phyloP scores from a whole-genome alignment of 2,113 vertebrate species.

The Drymodes brunneopygia region DNA sequence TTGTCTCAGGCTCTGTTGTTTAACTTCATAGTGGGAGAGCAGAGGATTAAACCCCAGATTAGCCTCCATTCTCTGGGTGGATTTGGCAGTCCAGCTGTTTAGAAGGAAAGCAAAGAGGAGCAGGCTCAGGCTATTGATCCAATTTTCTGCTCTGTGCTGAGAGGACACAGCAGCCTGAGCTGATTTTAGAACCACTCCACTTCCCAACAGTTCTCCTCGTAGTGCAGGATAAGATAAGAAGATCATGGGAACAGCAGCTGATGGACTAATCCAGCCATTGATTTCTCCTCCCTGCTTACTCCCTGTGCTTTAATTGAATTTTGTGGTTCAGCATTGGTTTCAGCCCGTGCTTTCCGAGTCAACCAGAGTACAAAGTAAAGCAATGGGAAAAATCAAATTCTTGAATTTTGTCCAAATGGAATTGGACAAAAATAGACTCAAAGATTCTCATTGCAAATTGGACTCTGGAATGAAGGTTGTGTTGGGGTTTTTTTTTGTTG shows the following conservation, averaged over 20 bases:
- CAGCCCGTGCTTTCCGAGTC: constrained; percentile 65
- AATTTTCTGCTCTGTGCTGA: background rate
- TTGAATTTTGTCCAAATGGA: constrained; percentile 80
- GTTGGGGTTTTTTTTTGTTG: background rate
- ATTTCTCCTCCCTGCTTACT: constrained; percentile 59
- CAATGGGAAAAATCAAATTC: constrained; percentile 76
- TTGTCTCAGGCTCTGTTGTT: background rate
- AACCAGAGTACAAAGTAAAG: constrained; percentile 71
- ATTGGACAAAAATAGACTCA: constrained; percentile 77
- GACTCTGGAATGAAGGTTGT: constrained; percentile 76
- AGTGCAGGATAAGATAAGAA: background rate
- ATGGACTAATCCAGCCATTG: constrained; percentile 41
- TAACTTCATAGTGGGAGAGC: background rate
- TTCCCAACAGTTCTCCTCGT: background rate
- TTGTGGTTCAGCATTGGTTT: constrained; percentile 68
- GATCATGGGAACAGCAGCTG: constrained; percentile 21
- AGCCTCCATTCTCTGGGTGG: background rate
- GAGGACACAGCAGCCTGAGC: background rate
- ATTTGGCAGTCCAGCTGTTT: constrained; percentile 1
- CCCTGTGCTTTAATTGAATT: constrained; percentile 67
- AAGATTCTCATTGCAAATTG: constrained; percentile 79
- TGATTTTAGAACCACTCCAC: background rate
- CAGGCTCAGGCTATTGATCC: background rate
- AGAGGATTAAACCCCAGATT: background rate
- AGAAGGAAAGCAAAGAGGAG: constrained; percentile 2